Percentiles rank a stretch among this genome's conserved stretches.
Evolutionary conservation across 2,797 vertebrate genomes (phyloP).

Genomic region (Alectoris magna): DNA sequence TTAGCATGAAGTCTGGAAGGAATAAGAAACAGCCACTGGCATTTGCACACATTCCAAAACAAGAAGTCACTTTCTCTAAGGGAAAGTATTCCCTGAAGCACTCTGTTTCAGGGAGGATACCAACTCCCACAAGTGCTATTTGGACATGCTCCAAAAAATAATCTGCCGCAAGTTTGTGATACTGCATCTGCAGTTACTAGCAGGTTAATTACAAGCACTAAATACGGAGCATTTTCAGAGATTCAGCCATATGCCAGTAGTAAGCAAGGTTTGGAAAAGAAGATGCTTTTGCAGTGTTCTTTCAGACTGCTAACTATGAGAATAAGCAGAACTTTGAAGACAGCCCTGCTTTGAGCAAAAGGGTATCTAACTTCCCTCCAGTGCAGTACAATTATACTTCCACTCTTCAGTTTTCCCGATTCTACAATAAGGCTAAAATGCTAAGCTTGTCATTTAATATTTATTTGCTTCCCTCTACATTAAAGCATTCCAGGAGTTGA

Average conservation of each 20-base stretch:
- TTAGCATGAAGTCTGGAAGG: background rate
- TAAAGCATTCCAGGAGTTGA: background rate
- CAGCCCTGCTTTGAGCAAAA: background rate
- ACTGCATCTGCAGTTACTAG: background rate
- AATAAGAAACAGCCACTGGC: background rate
- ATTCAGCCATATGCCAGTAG: background rate
- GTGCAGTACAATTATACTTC: background rate
- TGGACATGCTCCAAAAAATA: background rate
- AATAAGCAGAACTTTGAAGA: background rate
- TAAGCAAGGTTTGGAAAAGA: background rate
- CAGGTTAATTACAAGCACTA: background rate
- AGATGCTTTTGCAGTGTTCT: background rate
- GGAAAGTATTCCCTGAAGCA: background rate
- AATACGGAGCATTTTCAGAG: background rate
- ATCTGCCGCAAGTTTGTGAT: background rate
- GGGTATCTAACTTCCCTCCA: background rate
- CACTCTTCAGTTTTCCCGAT: background rate
- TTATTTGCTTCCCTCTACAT: background rate
- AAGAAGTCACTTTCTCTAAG: slow-evolving; percentile 17
- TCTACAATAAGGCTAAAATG: background rate
- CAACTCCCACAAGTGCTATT: background rate
- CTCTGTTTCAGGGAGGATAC: background rate
- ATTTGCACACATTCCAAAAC: background rate
- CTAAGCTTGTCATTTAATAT: background rate
- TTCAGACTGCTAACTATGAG: background rate